A percentile compares a stretch with the other conserved stretches of the same genome.
These are phyloP conservation scores for Tenebrosternarchus preto DNA, from an alignment of 2,113 vertebrate genomes.

Conservation along the genomic window DNA sequence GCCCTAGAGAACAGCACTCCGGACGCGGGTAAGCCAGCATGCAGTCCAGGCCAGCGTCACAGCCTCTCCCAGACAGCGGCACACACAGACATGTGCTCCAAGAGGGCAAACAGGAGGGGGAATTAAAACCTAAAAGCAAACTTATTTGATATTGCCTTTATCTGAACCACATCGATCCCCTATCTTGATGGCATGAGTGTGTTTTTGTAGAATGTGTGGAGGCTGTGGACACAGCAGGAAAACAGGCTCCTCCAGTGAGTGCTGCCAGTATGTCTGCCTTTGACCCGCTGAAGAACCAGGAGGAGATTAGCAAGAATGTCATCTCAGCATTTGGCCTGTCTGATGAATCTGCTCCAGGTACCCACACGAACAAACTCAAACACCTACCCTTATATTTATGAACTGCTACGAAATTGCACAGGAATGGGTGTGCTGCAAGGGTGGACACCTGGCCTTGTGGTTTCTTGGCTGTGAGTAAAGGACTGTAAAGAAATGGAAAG, in stretches of 20 bases:
- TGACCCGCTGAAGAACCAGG: slow-evolving; percentile 97
- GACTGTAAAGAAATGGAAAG: too few relatives aligned
- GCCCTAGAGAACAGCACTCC: slow-evolving; percentile 79
- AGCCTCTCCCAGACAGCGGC: too few relatives aligned
- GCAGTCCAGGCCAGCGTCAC: too few relatives aligned
- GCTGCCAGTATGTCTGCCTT: slow-evolving; percentile 98
- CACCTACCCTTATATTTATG: neutral
- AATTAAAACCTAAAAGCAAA: neutral
- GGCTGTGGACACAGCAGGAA: slow-evolving; percentile 82
- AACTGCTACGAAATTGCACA: too few relatives aligned
- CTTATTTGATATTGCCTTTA: neutral
- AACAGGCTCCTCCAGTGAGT: slow-evolving; percentile 90
- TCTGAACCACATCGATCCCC: neutral
- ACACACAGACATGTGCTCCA: neutral
- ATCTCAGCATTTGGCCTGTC: slow-evolving; percentile 95
- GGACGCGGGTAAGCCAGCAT: slow-evolving; percentile 76
- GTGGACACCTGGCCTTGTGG: too few relatives aligned
- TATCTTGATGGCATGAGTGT: neutral
- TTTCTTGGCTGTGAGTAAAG: too few relatives aligned
- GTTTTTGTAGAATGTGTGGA: slow-evolving; percentile 83
- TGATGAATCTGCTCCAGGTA: slow-evolving; percentile 88
- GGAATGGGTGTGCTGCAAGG: too few relatives aligned
- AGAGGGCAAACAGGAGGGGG: neutral
- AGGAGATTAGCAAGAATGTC: slow-evolving; percentile 97
- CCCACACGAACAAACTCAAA: slow-evolving; percentile 21